A percentile compares a stretch with the other conserved stretches of the same genome.
Evolutionary conservation across 2,888 invertebrate species (phyloP).

Genomic region (Villa cingulata): DNA sequence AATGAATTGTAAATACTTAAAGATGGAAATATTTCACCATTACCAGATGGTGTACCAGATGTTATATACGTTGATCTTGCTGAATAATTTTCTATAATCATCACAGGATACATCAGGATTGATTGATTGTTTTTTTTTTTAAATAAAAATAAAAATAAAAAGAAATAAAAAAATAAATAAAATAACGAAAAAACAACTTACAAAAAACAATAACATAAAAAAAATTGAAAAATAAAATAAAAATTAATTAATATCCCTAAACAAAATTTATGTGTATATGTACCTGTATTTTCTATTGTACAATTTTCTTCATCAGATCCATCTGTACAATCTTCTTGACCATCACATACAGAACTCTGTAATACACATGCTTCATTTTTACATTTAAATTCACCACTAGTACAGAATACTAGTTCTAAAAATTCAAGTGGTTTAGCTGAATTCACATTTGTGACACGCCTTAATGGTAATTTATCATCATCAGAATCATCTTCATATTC

Average conservation of each 20-base stretch:
- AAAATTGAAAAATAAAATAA: too few relatives aligned
- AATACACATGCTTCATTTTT: constrained; percentile 9
- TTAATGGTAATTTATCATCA: not conserved
- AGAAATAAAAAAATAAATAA: too few relatives aligned
- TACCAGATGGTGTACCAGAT: constrained; percentile 9
- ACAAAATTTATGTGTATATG: too few relatives aligned
- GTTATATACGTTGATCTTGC: not conserved
- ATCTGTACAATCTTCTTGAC: constrained; percentile 37
- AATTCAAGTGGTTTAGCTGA: not conserved
- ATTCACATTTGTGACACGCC: not conserved
- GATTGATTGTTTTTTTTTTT: too few relatives aligned
- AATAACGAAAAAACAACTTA: too few relatives aligned
- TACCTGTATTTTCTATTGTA: not conserved
- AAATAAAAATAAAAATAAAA: too few relatives aligned
- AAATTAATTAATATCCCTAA: too few relatives aligned
- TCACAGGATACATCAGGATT: too few relatives aligned
- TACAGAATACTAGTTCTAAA: constrained; percentile 1
- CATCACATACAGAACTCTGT: constrained; percentile 7
- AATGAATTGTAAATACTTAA: constrained; percentile 7
- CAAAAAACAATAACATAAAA: too few relatives aligned
- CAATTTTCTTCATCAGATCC: constrained; percentile 41
- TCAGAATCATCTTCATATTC: too few relatives aligned
- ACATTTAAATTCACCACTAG: constrained; percentile 8
- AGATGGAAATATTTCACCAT: constrained; percentile 14
- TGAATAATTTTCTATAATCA: not conserved